These are phyloP conservation scores for Lycia hirtaria DNA, from an alignment of 2,888 invertebrate genomes.

Conservation along the genomic window DNA sequence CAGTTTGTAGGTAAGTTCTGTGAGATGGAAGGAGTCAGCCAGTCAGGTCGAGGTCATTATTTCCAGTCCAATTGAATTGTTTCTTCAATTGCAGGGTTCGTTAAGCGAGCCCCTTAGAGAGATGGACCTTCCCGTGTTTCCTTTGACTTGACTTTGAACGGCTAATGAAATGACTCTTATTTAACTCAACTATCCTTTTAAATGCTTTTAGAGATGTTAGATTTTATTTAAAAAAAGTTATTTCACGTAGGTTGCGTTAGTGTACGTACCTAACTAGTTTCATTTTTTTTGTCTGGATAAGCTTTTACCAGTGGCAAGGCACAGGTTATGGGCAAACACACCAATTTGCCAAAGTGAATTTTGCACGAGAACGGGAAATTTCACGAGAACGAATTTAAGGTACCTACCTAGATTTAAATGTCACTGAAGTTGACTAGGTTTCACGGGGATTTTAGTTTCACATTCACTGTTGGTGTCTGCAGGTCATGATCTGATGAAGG, in stretches of 20 bases:
- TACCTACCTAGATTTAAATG: too few relatives aligned
- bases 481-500: too few relatives aligned
- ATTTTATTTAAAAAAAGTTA: neutral
- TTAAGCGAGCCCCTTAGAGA: constrained; percentile 50
- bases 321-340: too few relatives aligned
- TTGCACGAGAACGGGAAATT: too few relatives aligned
- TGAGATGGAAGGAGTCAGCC: constrained; percentile 58
- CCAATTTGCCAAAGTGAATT: too few relatives aligned
- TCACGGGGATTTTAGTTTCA: too few relatives aligned
- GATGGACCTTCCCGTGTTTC: constrained; percentile 33
- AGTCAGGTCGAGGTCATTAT: constrained; percentile 60
- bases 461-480: too few relatives aligned
- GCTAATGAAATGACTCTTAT: constrained; percentile 39
- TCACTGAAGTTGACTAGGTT: too few relatives aligned
- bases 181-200: constrained; percentile 33
- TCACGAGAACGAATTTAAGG: too few relatives aligned
- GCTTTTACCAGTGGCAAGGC: too few relatives aligned
- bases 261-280: neutral
- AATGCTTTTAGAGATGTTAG: neutral
- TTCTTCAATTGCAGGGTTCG: constrained; percentile 53
- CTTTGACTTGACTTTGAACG: constrained; percentile 34
- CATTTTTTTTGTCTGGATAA: too few relatives aligned
- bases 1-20: constrained; percentile 42
- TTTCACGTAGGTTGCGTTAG: too few relatives aligned
- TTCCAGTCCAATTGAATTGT: constrained; percentile 63